Conservation (phyloP, 2,888 invertebrate genomes). For the Sympetrum striolatum region DNA sequence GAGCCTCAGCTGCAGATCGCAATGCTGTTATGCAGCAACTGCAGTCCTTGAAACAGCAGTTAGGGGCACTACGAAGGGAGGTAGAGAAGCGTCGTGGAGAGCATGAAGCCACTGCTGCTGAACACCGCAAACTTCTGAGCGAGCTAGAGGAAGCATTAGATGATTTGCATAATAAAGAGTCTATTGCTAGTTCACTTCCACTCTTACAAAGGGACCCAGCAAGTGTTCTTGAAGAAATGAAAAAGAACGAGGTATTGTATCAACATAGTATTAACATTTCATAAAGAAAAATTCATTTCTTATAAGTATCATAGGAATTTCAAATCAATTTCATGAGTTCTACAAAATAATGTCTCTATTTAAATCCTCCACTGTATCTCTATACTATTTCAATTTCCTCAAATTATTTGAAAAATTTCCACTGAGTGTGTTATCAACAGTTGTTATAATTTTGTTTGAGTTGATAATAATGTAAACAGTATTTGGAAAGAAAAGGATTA, state of each 20-base stretch:
- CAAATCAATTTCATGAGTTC: no score
- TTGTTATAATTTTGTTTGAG: no score
- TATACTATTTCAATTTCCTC: no score
- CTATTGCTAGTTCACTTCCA: slow-evolving; percentile 81
- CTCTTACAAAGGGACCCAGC: slow-evolving; percentile 77
- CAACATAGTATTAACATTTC: not conserved
- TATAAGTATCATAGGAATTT: not conserved
- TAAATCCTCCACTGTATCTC: no score
- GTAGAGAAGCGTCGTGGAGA: slow-evolving; percentile 88
- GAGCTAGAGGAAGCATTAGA: slow-evolving; percentile 85
- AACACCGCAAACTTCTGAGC: slow-evolving; percentile 82
- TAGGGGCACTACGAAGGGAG: slow-evolving; percentile 77
- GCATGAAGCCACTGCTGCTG: slow-evolving; percentile 86
- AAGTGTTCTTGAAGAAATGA: slow-evolving; percentile 82
- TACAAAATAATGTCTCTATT: no score
- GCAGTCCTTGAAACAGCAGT: slow-evolving; percentile 84
- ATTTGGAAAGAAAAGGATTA: no score
- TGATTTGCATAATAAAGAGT: slow-evolving; percentile 83
- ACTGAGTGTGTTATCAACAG: no score
- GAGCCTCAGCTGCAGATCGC: slow-evolving; percentile 78
- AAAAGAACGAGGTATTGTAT: slow-evolving; percentile 69
- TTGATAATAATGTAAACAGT: no score
- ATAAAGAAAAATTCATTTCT: no score
- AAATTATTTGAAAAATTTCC: no score
- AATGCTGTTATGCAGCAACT: slow-evolving; percentile 88